Evolutionary conservation across 2,113 vertebrate genomes (phyloP), one percentile per base, ranked within the genome.

Genomic region (Corvus moneduloides): DNA sequence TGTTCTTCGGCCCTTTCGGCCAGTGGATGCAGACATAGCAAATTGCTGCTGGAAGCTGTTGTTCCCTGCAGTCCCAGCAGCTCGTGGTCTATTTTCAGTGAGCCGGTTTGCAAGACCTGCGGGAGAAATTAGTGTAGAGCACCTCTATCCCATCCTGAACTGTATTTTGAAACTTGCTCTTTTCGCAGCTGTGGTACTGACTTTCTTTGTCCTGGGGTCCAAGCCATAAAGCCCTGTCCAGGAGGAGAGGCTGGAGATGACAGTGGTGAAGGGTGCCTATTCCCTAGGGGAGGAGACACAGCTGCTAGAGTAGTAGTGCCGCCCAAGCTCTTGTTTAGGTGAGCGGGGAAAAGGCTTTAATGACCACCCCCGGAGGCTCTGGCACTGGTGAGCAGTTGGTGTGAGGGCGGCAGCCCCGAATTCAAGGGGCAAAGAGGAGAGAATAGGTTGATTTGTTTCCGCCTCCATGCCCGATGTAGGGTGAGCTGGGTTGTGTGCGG

Each of bases 281-380:
- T 58, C 13, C 68, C 39, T 32, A 6, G 49, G 48, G 26, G 33
- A 35, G 24, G 37, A 61, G 43, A 32, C 48, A 17, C 55, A 59
- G 83, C 66, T 54, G 54, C 39, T 6, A 4, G 30, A 28, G 22
- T 23, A 30, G 64, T 10, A 23, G 30, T 4, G 58, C 46, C 68
- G 17, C 61, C 62, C 51, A 2, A 27, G 41, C 35, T 55, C 12
- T 16, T 10, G 10, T 10, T 85, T 22, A 48, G 35, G 32, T 9
- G 32, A 5, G 77, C 3, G 24, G 8, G 13, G 23, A 23, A 26
- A 22, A 28, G 58, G 33, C 44, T 44, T 43, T 35, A 64, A 35
- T 2, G 35, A 15, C 8, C 71, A 2, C 16, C 9, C 7, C 7
- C 51, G 1, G 14, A 21, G 33, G 8, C 48, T 11, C 9, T 2